These are phyloP conservation scores for Hyperoplus lanceolatus DNA, from an alignment of 2,797 vertebrate genomes.

Conservation along the genomic window DNA sequence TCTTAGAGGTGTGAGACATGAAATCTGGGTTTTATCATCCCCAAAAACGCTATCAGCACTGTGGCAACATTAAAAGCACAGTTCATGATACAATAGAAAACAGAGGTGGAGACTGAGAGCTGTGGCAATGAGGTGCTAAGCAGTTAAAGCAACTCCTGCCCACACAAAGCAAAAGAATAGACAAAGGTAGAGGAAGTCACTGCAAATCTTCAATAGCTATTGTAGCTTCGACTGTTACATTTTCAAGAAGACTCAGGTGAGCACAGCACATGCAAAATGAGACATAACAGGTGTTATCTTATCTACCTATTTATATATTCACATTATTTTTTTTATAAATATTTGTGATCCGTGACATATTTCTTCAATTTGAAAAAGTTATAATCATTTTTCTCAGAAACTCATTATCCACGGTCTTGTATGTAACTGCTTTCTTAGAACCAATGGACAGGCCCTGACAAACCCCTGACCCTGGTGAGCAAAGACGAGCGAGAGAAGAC, in stretches of 20 bases:
- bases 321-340: background rate
- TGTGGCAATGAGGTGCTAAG: background rate
- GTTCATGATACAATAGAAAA: background rate
- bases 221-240: too few species aligned
- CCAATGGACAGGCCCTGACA: constrained; percentile 36
- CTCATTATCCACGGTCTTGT: constrained; percentile 12
- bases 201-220: background rate
- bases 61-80: background rate
- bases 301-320: background rate
- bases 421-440: constrained; percentile 31
- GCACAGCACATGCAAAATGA: background rate
- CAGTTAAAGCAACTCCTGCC: background rate
- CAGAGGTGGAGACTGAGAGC: background rate
- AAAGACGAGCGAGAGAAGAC: constrained; percentile 45
- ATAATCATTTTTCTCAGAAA: background rate
- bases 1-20: background rate
- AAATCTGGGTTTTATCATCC: constrained; percentile 30
- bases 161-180: background rate
- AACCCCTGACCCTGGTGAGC: constrained; percentile 59
- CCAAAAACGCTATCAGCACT: constrained; percentile 1
- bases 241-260: background rate
- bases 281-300: background rate
- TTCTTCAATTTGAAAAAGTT: background rate
- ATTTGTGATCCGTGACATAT: background rate
- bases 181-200: background rate